A percentile compares a stretch with the other conserved stretches of the same genome.
phyloP scores from a whole-genome alignment of 2,113 vertebrate species.

The Ammodytes dubius region DNA sequence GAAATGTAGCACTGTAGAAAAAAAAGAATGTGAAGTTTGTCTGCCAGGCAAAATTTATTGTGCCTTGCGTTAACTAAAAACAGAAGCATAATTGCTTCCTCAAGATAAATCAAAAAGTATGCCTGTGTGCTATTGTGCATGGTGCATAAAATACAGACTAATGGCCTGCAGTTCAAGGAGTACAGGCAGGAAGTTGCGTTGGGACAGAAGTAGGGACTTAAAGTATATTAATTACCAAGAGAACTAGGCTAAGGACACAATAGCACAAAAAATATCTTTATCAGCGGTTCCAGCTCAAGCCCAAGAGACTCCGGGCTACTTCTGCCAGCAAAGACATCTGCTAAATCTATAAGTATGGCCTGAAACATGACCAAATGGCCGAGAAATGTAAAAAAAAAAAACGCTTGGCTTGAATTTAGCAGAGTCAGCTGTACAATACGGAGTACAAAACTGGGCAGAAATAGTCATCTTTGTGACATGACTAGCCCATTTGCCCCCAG shows the following conservation, averaged over 20 bases:
- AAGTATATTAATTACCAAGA: constrained; percentile 55
- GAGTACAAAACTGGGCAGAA: constrained; percentile 30
- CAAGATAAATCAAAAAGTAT: constrained; percentile 60
- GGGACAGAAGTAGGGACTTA: constrained; percentile 20
- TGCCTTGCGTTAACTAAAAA: constrained; percentile 65
- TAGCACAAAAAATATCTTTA: constrained; percentile 53
- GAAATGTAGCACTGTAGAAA: constrained; percentile 18
- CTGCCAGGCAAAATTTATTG: constrained; percentile 52
- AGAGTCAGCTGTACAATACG: constrained; percentile 49
- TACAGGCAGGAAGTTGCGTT: constrained; percentile 42
- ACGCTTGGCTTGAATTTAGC: constrained; percentile 34
- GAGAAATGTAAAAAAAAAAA: constrained; percentile 29
- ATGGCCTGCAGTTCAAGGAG: constrained; percentile 28
- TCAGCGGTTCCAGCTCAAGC: constrained; percentile 67
- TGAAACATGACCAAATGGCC: constrained; percentile 60
- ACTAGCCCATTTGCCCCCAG: constrained; percentile 7
- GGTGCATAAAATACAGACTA: constrained; percentile 20
- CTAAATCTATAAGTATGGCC: constrained; percentile 58
- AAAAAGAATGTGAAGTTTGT: constrained; percentile 36
- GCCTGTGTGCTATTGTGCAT: constrained; percentile 8
- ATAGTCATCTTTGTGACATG: constrained; percentile 30
- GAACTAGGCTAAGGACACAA: constrained; percentile 63
- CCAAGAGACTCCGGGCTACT: constrained; percentile 54
- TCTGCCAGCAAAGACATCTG: constrained; percentile 74
- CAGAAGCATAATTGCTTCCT: constrained; percentile 62